These are phyloP conservation scores for Ichneumoninae sp. DNA, from an alignment of 2,888 invertebrate species.

Conservation along the genomic window DNA sequence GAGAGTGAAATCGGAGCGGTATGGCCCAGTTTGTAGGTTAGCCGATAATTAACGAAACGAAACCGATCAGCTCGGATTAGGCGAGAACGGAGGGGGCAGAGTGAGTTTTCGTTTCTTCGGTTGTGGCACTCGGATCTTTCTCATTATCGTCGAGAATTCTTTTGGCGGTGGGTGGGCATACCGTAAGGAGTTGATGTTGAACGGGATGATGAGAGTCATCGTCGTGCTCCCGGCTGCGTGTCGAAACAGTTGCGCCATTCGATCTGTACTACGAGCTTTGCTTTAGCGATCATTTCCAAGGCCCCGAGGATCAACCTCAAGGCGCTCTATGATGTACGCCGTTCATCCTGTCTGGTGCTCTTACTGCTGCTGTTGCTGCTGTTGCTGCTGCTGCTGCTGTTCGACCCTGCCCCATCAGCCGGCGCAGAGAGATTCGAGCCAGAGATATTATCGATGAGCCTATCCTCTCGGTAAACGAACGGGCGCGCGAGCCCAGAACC, in stretches of 20 bases:
- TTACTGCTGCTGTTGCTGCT: slow-evolving; percentile 44
- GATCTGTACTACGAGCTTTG: slow-evolving; percentile 36
- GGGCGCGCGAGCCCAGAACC: slow-evolving; percentile 48
- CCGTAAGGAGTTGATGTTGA: slow-evolving; percentile 22
- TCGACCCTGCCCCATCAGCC: slow-evolving; percentile 52
- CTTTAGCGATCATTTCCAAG: slow-evolving; percentile 60
- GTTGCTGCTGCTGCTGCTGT: slow-evolving; percentile 61
- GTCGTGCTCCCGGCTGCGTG: slow-evolving; percentile 54
- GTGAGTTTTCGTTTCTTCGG: slow-evolving; percentile 12
- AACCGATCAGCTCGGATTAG: slow-evolving; percentile 52
- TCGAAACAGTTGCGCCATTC: slow-evolving; percentile 60
- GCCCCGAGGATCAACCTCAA: slow-evolving; percentile 50
- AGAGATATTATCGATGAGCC: slow-evolving; percentile 64
- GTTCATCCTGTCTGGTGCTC: slow-evolving; percentile 31
- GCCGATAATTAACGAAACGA: slow-evolving; percentile 61
- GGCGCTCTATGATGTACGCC: slow-evolving; percentile 36
- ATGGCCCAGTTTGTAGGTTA: slow-evolving; percentile 57
- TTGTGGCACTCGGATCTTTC: slow-evolving; percentile 18
- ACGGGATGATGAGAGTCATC: slow-evolving; percentile 62
- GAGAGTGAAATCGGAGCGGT: slow-evolving; percentile 56
- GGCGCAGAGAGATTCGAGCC: slow-evolving; percentile 46
- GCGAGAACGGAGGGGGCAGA: neutral
- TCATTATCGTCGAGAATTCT: slow-evolving; percentile 36
- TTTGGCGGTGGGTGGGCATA: slow-evolving; percentile 62
- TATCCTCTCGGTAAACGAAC: slow-evolving; percentile 55